phyloP scores from a whole-genome alignment of 2,888 invertebrate species.

The Agrotis puta region DNA sequence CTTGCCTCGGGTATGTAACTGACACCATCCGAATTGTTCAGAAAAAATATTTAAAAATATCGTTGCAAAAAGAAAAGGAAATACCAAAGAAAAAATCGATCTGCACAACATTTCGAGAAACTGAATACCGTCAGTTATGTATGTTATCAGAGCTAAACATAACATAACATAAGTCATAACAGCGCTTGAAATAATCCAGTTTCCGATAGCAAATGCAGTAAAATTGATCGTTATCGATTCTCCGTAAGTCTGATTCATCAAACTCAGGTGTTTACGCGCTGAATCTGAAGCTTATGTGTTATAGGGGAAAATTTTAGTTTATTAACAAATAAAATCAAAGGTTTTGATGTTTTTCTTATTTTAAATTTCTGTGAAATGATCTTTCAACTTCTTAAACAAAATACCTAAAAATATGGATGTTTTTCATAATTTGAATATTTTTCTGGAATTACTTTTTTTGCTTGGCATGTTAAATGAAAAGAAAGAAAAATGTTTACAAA shows the following conservation, averaged over 20 bases:
- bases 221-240: constrained; percentile 73
- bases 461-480: no score
- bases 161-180: constrained; percentile 57
- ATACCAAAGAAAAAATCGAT: not conserved
- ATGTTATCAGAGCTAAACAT: constrained; percentile 42
- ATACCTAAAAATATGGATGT: not conserved
- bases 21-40: not conserved
- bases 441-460: no score
- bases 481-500: no score
- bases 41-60: not conserved
- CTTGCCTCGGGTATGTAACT: no score
- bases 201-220: constrained; percentile 68
- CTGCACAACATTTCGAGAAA: constrained; percentile 12
- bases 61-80: not conserved
- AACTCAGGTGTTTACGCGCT: constrained; percentile 62
- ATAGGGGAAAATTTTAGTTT: constrained; percentile 48
- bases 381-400: not conserved
- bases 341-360: not conserved
- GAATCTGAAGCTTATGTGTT: constrained; percentile 48
- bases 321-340: constrained; percentile 4
- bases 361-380: constrained; percentile 10
- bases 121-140: constrained; percentile 5
- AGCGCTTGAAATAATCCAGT: constrained; percentile 53
- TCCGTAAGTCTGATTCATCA: constrained; percentile 66
- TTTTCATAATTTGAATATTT: no score